Base-by-base conservation (phyloP, 2,888 invertebrate species). In the Thecocarcelia acutangulata region DNA sequence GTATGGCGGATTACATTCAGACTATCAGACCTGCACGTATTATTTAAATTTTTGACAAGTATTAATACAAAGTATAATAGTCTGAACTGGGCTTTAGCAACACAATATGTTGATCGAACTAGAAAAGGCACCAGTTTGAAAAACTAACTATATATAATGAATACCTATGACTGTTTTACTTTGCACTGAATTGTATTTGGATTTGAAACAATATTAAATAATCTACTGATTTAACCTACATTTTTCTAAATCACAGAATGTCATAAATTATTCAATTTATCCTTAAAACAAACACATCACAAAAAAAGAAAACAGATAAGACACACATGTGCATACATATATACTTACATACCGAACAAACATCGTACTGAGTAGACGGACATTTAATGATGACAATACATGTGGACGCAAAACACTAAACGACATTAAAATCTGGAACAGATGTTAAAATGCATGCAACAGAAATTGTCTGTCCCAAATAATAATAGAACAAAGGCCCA, bases 231-330 rank as follows among this genome's bases (percentile, higher is more conserved):
- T 70, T 82, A 82, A 82, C 82, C 82, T 74, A 82, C 66, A 78
- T 82, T 78, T 74, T 78, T 75, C 74, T 48, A 66, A 52, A 78
- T 75, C 82, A 75, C 61, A 70, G 40, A 70, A 48, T 56, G 74
- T 78, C 78, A 82, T 82, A 82, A 82, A 78, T 82, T 82, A 78
- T 82, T 72, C 56, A 80, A 72, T 72, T 69, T 73, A 69, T 80
- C 76, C 80, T 80, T 83, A 80, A 80, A 73, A 75, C 76, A 33
- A 33, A 82, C 50, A 59, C 48, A 52, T 50, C 40, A 33, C 44
- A 58, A 24, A 59, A 68, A 44, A 42, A 13, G 28, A 12, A 58
- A 72, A 46, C 15, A 40, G 28, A 6, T 13, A 33, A 33, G 8
- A 3, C 33, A 33, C 33, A 33, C 1, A 28, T n/a, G 28, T 28